A percentile compares a stretch with the other conserved stretches of the same genome.
Evolutionary conservation across 2,113 vertebrate genomes (phyloP).

Genomic region (Poecile atricapillus): DNA sequence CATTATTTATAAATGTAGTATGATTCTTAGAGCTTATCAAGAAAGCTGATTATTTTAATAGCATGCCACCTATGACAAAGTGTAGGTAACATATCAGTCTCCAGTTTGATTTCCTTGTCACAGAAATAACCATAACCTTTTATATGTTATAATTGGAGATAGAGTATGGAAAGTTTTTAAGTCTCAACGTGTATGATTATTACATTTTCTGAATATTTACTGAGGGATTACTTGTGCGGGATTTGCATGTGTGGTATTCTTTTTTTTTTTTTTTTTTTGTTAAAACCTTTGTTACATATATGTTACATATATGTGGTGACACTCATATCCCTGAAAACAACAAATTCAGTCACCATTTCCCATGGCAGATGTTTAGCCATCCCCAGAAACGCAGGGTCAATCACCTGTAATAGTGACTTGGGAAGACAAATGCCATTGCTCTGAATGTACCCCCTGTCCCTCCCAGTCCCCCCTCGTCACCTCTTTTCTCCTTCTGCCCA

Average conservation of each 20-base stretch:
- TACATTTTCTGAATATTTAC: background rate
- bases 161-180: background rate
- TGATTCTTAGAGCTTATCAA: background rate
- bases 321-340: background rate
- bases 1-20: background rate
- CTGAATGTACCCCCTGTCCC: background rate
- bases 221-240: background rate
- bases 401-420: background rate
- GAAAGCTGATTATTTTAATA: background rate
- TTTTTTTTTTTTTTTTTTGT: background rate
- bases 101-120: background rate
- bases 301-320: background rate
- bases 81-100: background rate
- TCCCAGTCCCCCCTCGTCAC: too few species aligned
- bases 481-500: background rate
- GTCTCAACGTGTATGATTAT: background rate
- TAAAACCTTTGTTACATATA: background rate
- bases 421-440: fast-evolving
- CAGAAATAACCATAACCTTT: background rate
- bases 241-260: background rate
- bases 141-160: background rate
- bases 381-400: background rate
- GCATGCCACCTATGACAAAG: background rate
- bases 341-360: background rate
- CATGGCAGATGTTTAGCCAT: background rate